Evolutionary conservation across 2,888 invertebrate species (phyloP), one percentile per base, ranked within the genome.

Genomic region (Diloba caeruleocephala): DNA sequence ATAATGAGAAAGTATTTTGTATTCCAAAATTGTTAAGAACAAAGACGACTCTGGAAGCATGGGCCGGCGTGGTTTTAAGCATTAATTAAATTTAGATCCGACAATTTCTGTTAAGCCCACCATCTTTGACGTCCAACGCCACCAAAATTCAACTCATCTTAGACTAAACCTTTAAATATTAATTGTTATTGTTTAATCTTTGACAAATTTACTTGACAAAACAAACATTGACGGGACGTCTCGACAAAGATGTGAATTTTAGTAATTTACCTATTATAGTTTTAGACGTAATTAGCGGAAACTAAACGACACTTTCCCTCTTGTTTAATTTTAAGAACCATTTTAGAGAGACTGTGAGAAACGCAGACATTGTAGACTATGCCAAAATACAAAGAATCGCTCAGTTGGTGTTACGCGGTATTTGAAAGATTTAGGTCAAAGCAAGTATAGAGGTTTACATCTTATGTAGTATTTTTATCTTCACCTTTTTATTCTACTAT

Each of bases 81-180:
- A 61, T 59, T 74, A 69, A 71, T 71, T 71, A 62, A 60, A 62
- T 66, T 71, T 62, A 65, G 56, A 66, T 65, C 51, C 36, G 36
- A 52, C 38, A 60, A 67, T 61, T 38, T 57, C 38, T 37, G 54
- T 28, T 26, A 56, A 56, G 38, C 31, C 21, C 21, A 29, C 28
- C 21, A 41, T 21, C 19, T 7, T 10, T 26, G 34, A 31, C 15
- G 37, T 14, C 14, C 29, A 33, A 45, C 32, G 14, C 17, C 17
- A 29, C 1, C 17, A 37, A 48, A 17, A 61, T 44, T 41, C 19
- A 41, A 48, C 29, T 56, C 12, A 8, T 13, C 9, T 17, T 36
- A 28, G 25, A 33, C n/a, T 29, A 45, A 37, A 61, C 41, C 25
- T 23, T 19, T 23, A 29, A 25, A 38, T 31, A 25, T 34, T 58